phyloP scores from a whole-genome alignment of 2,888 invertebrate genomes.

The Sarcophaga variegata region DNA sequence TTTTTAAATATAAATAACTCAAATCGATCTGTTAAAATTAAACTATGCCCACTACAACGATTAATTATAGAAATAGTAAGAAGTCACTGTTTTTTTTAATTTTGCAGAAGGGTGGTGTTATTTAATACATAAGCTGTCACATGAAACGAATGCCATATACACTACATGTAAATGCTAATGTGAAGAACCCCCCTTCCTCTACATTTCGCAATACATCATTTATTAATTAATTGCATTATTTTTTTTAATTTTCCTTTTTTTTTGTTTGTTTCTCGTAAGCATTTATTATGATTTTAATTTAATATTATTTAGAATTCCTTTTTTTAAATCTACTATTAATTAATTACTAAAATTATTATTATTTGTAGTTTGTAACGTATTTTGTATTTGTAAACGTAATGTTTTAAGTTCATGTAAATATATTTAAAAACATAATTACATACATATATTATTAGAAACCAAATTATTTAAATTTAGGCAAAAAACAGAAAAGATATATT shows the following conservation, averaged over 20 bases:
- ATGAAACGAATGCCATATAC: no score
- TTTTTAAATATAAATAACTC: background rate
- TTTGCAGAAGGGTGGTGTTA: no score
- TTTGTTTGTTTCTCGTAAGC: constrained; percentile 51
- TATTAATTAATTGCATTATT: constrained; percentile 27
- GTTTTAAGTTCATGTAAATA: constrained; percentile 45
- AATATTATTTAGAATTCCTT: constrained; percentile 13
- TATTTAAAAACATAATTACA: background rate
- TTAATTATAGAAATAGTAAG: background rate
- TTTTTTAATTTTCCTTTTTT: constrained; percentile 1
- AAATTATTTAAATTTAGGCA: constrained; percentile 46
- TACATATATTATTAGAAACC: constrained; percentile 30
- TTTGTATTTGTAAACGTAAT: constrained; percentile 35
- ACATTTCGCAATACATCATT: constrained; percentile 20
- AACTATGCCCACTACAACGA: background rate
- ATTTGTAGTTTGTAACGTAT: constrained; percentile 29
- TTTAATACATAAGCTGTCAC: no score
- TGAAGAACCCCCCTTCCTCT: background rate
- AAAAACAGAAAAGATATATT: background rate
- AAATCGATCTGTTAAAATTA: background rate
- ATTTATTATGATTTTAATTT: constrained; percentile 65
- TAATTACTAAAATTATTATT: background rate
- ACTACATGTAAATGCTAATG: no score
- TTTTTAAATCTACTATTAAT: constrained; percentile 7
- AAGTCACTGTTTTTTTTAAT: no score